These are phyloP conservation scores for Lamellibrachia luymesi DNA, from an alignment of 1,140 invertebrate species.

Conservation along the genomic window DNA sequence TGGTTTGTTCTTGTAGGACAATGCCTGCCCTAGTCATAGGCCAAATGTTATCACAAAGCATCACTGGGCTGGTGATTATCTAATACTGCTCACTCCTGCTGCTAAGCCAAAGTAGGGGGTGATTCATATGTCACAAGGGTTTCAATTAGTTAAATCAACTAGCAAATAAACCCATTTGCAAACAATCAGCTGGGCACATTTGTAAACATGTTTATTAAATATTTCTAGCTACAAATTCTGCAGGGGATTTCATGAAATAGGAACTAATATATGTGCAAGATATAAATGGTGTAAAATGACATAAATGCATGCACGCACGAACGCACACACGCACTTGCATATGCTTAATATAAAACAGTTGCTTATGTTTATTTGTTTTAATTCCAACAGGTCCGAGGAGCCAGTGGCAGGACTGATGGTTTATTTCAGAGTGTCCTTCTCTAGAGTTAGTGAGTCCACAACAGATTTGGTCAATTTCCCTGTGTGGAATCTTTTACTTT, in stretches of 20 bases:
- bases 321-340: neutral
- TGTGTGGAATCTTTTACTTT: too few relatives aligned
- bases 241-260: neutral
- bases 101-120: neutral
- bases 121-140: neutral
- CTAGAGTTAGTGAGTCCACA: too few relatives aligned
- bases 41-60: neutral
- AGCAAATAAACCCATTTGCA: neutral
- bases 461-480: too few relatives aligned
- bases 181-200: neutral
- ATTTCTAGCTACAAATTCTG: neutral
- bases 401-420: too few relatives aligned
- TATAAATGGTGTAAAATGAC: neutral
- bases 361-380: too few relatives aligned
- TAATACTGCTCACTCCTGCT: neutral
- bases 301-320: neutral
- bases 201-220: neutral
- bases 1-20: neutral
- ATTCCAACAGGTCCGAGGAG: too few relatives aligned
- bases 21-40: neutral
- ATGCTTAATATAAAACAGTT: too few relatives aligned
- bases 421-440: too few relatives aligned
- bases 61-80: neutral
- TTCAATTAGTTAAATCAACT: neutral
- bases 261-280: neutral